Percentiles rank a stretch among this genome's conserved stretches.
Evolutionary conservation across 2,113 vertebrate genomes (phyloP).

Genomic region (Isurus oxyrinchus): DNA sequence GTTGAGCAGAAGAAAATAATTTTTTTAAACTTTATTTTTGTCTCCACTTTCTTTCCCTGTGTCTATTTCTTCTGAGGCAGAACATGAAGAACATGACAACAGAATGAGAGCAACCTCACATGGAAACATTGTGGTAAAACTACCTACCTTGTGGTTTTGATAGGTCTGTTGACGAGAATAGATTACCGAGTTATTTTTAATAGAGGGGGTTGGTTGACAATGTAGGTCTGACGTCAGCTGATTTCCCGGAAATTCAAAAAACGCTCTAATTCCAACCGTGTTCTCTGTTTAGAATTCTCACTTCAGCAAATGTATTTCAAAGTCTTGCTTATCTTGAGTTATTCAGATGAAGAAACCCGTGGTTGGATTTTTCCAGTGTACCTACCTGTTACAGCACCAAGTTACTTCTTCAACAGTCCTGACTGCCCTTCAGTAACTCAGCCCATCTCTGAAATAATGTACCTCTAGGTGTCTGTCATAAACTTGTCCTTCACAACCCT

Average conservation of each 20-base stretch:
- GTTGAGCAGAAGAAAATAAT: background rate
- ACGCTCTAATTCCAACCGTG: background rate
- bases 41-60: background rate
- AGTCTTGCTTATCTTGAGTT: background rate
- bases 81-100: background rate
- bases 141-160: conserved; percentile 51
- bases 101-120: conserved; percentile 46
- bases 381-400: background rate
- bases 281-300: background rate
- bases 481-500: background rate
- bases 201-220: conserved; percentile 49
- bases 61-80: background rate
- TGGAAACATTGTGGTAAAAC: conserved; percentile 49
- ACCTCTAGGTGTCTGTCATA: background rate
- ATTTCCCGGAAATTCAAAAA: background rate
- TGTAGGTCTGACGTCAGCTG: conserved; percentile 37
- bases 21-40: background rate
- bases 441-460: background rate
- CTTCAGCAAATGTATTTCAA: background rate
- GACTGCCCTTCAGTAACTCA: too few species aligned
- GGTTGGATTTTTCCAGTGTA: background rate
- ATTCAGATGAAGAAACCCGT: background rate
- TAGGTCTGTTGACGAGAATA: conserved; percentile 50
- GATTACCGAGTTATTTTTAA: conserved; percentile 47
- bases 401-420: background rate